These are phyloP conservation scores for Scaeva pyrastri DNA, from an alignment of 2,888 invertebrate genomes.

Conservation along the genomic window DNA sequence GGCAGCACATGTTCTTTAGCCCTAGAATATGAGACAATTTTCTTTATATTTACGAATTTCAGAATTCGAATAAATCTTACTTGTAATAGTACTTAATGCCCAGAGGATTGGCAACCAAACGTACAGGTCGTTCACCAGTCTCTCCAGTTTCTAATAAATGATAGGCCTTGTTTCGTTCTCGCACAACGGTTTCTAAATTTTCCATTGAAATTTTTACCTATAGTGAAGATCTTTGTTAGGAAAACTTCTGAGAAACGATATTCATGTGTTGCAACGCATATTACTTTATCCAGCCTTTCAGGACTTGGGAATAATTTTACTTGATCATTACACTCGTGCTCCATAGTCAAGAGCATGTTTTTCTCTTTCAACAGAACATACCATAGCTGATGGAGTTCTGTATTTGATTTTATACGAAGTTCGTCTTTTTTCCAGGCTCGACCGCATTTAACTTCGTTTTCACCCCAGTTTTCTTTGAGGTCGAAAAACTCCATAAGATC, in stretches of 20 bases:
- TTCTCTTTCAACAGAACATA: slow-evolving; percentile 95
- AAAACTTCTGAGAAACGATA: neutral
- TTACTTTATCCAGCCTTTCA: slow-evolving; percentile 95
- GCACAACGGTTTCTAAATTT: slow-evolving; percentile 94
- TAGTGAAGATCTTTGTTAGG: neutral
- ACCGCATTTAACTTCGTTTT: slow-evolving; percentile 90
- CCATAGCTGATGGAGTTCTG: slow-evolving; percentile 98
- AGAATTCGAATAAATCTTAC: slow-evolving; percentile 77
- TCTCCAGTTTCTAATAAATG: slow-evolving; percentile 94
- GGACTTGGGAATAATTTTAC: slow-evolving; percentile 92
- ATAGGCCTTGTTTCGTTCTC: slow-evolving; percentile 96
- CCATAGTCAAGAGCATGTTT: slow-evolving; percentile 99
- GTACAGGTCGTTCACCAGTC: slow-evolving; percentile 90
- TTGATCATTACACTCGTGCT: slow-evolving; percentile 90
- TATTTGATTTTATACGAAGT: slow-evolving; percentile 96
- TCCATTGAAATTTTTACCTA: slow-evolving; percentile 96
- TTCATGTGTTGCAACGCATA: neutral
- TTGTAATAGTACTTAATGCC: slow-evolving; percentile 87
- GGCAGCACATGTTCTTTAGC: slow-evolving; percentile 88
- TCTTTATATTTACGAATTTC: neutral
- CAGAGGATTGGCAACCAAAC: slow-evolving; percentile 86
- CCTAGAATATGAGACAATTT: slow-evolving; percentile 77
- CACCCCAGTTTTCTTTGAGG: slow-evolving; percentile 92
- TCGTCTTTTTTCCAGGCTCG: slow-evolving; percentile 96
- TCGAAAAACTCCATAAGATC: slow-evolving; percentile 96